phyloP scores from a whole-genome alignment of 2,113 vertebrate species.

The Pampusana beccarii region DNA sequence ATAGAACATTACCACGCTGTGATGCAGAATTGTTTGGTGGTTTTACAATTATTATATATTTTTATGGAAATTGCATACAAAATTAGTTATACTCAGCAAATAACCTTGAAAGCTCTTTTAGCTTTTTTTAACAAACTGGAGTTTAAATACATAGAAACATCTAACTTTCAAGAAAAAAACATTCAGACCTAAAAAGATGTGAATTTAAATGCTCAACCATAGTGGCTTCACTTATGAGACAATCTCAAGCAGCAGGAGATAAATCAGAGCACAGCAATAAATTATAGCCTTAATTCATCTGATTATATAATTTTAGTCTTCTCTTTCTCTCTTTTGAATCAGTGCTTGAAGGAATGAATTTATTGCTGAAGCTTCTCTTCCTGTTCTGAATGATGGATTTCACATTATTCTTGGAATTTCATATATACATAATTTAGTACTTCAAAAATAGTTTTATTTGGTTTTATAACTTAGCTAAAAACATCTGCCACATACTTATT shows the following conservation, averaged over 20 bases:
- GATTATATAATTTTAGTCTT: conserved; percentile 71
- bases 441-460: conserved; percentile 51
- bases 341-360: conserved; percentile 59
- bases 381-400: conserved; percentile 46
- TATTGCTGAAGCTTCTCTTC: conserved; percentile 45
- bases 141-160: not conserved
- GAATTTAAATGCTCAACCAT: conserved; percentile 42
- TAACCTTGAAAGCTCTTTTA: not conserved
- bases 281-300: conserved; percentile 72
- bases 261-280: conserved; percentile 71
- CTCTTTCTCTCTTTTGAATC: conserved; percentile 54
- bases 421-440: conserved; percentile 16
- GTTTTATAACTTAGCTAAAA: not conserved
- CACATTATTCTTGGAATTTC: conserved; percentile 38
- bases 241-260: conserved; percentile 52
- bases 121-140: not conserved
- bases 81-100: not conserved
- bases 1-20: not conserved
- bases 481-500: conserved; percentile 23
- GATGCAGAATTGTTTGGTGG: not conserved
- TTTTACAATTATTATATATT: not conserved
- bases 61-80: not conserved
- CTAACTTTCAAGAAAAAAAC: not conserved
- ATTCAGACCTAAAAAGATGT: conserved; percentile 27
- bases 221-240: conserved; percentile 39